Conservation (phyloP, 2,113 vertebrate species). For the Macaca fascicularis region T2T-MFA8v1.1 NC_088385.1:90420001-90420500, state of each 20-base stretch:
- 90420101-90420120: not conserved
- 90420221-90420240: not conserved
- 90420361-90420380: not conserved
- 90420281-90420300: not conserved
- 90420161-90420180: not conserved
- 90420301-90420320: not conserved
- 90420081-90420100: not conserved
- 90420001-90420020: not conserved
- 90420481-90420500: not conserved
- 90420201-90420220: not conserved
- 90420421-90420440: not conserved
- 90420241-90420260: not conserved
- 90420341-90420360: not conserved
- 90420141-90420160: not conserved
- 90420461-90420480: not conserved
- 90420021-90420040: not conserved
- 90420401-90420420: not conserved
- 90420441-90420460: not conserved
- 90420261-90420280: not conserved
- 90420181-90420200: not conserved
- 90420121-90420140: not conserved
- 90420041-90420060: not conserved
- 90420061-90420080: not conserved
- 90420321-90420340: not conserved
- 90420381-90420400: not conserved